Evolutionary conservation across 2,113 vertebrate genomes (phyloP).

Genomic region (Dipodomys merriami): DNA sequence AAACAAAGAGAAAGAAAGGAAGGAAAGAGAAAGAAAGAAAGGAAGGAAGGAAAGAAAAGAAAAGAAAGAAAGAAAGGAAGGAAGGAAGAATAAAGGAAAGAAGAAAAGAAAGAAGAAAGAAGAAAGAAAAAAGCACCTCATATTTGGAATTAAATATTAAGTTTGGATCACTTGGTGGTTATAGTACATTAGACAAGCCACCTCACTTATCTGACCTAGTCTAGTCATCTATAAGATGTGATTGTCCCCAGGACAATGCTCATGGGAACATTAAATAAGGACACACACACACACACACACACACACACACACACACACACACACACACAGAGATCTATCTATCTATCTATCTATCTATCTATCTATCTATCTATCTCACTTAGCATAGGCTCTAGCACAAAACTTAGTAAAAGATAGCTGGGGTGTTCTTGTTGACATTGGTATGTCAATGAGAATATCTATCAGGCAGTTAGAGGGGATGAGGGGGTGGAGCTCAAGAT

Average conservation of each 20-base stretch:
- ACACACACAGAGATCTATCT: no score
- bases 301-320: no score
- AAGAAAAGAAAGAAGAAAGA: no score
- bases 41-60: no score
- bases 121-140: no score
- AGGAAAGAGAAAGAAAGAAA: no score
- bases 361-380: neutral
- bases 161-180: neutral
- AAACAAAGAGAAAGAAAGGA: no score
- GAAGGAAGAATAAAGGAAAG: no score
- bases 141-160: no score
- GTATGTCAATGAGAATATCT: neutral
- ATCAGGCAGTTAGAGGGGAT: neutral
- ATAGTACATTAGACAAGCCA: neutral
- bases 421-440: neutral
- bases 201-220: neutral
- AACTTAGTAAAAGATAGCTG: neutral
- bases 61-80: no score
- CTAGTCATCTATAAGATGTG: conserved; percentile 23
- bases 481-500: neutral
- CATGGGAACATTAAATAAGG: conserved; percentile 10
- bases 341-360: neutral
- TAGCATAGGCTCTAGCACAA: neutral
- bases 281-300: neutral
- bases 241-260: neutral